Base-by-base conservation (phyloP, 1,140 invertebrate genomes). In the Drosophila neocordata region DNA sequence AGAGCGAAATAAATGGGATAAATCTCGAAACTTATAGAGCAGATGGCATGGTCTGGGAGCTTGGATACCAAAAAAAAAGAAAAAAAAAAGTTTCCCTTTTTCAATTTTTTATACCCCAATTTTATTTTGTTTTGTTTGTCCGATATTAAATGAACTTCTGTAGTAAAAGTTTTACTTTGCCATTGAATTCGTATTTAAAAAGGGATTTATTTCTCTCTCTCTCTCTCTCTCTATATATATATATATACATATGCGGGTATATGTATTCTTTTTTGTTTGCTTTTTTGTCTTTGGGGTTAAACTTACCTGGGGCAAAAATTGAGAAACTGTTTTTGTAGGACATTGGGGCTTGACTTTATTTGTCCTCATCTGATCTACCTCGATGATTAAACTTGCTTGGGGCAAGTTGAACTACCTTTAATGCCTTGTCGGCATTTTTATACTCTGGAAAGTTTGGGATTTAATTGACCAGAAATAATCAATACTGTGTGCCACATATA, bases 71-170 rank as follows among this genome's bases (percentile, higher is more conserved):
- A 24, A 4, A 4, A 2, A 24, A 24, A 24, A 24, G 22, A 4
- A 2, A 24, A 24, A 24, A 24, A 60, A 44, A 70, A 44, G 27
- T 31, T 31, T 31, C 27, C 27, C 27, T 20, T 71, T 55, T 4
- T 34, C 44, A 51, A 9, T 44, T 8, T 20, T 22, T 65, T 65
- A 18, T 48, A 8, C n/a, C 2, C 9, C 8, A 20, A 8, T 8
- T 20, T 57, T 27, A 37, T 18, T 57, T 65, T 58, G 37, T 18
- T 58, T 18, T 15, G 12, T 58, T 15, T 22, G 11, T 20, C n/a
- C 24, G 34, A 70, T 69, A 53, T 72, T 72, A 56, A 72, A 72
- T 48, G 51, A 56, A 63, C 12, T 48, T 48, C 37, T 56, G 31
- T 62, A 22, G 15, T 48, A 13, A 59, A 62, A 55, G 15, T 37